Evolutionary conservation across 2,113 vertebrate species (phyloP).

Genomic region (Zingel zingel): DNA sequence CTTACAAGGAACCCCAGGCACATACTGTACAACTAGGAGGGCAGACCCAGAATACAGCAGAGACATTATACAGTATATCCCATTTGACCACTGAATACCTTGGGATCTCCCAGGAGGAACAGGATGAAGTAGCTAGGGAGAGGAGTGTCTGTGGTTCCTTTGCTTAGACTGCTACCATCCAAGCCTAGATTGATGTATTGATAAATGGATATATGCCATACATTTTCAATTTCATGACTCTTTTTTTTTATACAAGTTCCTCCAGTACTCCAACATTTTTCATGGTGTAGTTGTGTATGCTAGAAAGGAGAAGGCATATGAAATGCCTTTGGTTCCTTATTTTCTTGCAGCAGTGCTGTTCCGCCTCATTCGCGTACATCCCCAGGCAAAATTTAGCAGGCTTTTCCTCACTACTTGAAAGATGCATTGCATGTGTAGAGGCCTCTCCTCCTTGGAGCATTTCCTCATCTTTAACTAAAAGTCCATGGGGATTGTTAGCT

Average conservation of each 20-base stretch:
- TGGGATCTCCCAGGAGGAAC: background rate
- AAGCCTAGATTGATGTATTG: background rate
- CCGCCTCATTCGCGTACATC: background rate
- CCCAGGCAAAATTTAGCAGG: slow-evolving; percentile 29
- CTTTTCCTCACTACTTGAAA: slow-evolving; percentile 42
- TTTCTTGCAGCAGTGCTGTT: slow-evolving; percentile 10
- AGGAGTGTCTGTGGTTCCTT: background rate
- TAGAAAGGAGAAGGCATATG: background rate
- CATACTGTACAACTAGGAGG: background rate
- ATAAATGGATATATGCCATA: background rate
- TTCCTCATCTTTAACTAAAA: slow-evolving; percentile 39
- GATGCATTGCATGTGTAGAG: slow-evolving; percentile 50
- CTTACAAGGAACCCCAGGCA: background rate
- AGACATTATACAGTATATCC: background rate
- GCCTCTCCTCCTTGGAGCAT: slow-evolving; percentile 23
- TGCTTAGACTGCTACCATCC: background rate
- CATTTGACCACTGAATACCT: background rate
- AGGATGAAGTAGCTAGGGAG: background rate
- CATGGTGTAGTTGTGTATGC: background rate
- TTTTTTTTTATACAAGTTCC: background rate
- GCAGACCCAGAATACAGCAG: background rate
- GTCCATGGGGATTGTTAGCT: slow-evolving; percentile 55
- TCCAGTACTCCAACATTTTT: background rate
- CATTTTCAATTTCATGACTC: background rate
- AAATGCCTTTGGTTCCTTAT: slow-evolving; percentile 24